phyloP scores from a whole-genome alignment of 2,888 invertebrate genomes.

The Dicyrtoma fusca region DNA sequence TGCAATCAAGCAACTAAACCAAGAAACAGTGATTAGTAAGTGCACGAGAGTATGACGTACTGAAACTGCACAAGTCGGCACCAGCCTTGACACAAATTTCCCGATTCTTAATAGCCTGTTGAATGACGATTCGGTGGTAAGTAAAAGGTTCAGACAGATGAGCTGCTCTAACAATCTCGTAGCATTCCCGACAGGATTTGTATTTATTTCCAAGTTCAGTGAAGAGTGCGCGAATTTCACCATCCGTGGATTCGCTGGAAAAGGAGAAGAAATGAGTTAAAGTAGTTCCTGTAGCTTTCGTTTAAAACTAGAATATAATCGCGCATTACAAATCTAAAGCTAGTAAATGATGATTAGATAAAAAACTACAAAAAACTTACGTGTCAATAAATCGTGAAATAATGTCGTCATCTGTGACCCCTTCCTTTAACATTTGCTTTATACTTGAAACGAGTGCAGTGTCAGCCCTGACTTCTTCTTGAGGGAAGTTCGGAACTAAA shows the following conservation, averaged over 20 bases:
- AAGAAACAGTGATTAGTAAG: not conserved
- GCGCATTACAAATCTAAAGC: too few relatives aligned
- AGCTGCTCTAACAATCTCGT: constrained; percentile 4
- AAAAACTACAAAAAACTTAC: too few relatives aligned
- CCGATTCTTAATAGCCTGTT: constrained; percentile 25
- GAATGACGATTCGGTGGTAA: constrained; percentile 28
- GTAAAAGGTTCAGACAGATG: constrained; percentile 29
- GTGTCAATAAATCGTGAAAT: not conserved
- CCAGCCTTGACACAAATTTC: not conserved
- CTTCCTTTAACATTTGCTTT: constrained; percentile 21
- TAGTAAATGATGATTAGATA: too few relatives aligned
- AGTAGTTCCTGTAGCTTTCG: too few relatives aligned
- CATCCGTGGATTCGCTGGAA: not conserved
- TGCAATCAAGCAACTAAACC: not conserved
- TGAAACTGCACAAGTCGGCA: constrained; percentile 10
- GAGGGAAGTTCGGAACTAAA: constrained; percentile 23
- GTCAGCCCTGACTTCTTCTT: not conserved
- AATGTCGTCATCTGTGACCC: constrained; percentile 23
- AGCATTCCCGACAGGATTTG: constrained; percentile 30
- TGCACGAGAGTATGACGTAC: constrained; percentile 4
- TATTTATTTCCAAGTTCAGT: constrained; percentile 26
- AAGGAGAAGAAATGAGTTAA: constrained; percentile 1
- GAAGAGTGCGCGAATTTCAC: constrained; percentile 17
- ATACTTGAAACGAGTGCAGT: constrained; percentile 16
- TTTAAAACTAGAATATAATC: too few relatives aligned